Conservation (phyloP, 1,140 invertebrate species). For the Aphaenogaster floridana region DNA sequence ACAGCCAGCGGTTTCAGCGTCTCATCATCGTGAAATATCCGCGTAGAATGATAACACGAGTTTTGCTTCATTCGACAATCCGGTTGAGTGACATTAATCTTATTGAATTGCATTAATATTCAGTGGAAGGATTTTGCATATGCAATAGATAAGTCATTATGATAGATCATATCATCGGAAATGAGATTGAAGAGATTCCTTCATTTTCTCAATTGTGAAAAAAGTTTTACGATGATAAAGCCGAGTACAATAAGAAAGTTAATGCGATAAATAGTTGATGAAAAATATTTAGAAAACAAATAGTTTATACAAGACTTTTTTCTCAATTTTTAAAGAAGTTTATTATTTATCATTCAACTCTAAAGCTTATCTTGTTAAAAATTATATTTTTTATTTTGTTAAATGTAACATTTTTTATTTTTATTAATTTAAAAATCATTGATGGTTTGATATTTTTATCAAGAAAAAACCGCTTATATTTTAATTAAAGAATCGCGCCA, state of each 20-base stretch:
- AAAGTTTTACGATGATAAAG: not conserved
- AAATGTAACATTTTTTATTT: not conserved
- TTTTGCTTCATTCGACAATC: not conserved
- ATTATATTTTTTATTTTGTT: not conserved
- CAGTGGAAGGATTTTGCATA: not conserved
- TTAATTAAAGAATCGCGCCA: not conserved
- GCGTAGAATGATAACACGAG: not conserved
- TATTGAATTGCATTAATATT: constrained; percentile 6
- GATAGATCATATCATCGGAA: not conserved
- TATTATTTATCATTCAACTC: not conserved
- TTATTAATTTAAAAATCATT: not conserved
- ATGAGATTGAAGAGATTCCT: not conserved
- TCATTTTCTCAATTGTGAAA: not conserved
- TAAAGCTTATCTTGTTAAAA: not conserved
- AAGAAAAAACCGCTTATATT: too few relatives aligned
- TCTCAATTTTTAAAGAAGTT: not conserved
- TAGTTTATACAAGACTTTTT: not conserved
- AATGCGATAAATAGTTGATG: not conserved
- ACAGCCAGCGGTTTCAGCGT: not conserved
- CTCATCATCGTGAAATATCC: constrained; percentile 9
- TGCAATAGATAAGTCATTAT: not conserved
- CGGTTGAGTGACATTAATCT: not conserved
- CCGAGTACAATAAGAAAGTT: not conserved
- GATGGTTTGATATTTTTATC: not conserved
- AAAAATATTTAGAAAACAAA: not conserved